Evolutionary conservation across 2,888 invertebrate species (phyloP), one percentile per base, ranked within the genome.

Genomic region (Troilus luridus): DNA sequence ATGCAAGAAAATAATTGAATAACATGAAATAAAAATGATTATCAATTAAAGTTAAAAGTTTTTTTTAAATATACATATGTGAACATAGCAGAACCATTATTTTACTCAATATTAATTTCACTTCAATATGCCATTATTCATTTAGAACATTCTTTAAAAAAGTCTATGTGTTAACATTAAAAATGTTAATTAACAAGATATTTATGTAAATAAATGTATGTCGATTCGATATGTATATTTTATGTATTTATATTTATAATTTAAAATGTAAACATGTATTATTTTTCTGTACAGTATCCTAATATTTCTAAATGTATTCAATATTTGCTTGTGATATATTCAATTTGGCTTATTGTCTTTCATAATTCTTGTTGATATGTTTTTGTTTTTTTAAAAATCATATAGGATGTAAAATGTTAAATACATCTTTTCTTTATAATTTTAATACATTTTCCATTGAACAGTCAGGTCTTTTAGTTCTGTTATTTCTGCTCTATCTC

Each of bases 161-260:
- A 54, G 3, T 10, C 27, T 6, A 6, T 67, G 17, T 27, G 41
- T 41, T 14, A 11, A 17, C 41, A 77, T 41, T 67, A 77, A 41
- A 77, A 77, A 77, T 77, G 41, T 77, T 77, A 77, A 72, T 41
- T 41, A 41, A 58, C n/a, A 58, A 85, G 85, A 56, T 85, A 12
- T 85, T 85, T 54, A 85, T 85, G 85, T 85, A 85, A 85, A 85
- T 85, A 85, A 85, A 85, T 56, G 56, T 56, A 56, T 41, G 56
- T 85, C 85, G 56, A 56, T 85, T 85, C 85, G 56, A 56, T 85
- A 58, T 85, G 85, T 85, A 85, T 85, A 85, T 12, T 85, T 85
- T 85, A 56, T 85, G 85, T 85, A 85, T 85, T 85, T 85, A 54
- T 85, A 85, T 85, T 56, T 85, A 54, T 85, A 85, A 85, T 85